Conservation (phyloP, 1,140 invertebrate species). For the Pseudomyrmex pallidus region DNA sequence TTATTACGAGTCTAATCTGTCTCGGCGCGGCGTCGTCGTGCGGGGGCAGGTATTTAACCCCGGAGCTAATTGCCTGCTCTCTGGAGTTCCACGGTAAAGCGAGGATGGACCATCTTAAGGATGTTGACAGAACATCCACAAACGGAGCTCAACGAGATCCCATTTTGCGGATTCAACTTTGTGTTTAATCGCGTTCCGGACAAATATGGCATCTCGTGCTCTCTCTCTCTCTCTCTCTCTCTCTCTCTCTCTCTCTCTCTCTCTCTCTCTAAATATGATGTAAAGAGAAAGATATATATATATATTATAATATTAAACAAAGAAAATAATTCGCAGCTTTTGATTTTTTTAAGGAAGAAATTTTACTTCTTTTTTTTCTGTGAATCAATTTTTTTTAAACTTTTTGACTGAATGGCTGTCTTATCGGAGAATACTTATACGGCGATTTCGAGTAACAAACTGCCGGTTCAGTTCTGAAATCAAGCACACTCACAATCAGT, state of each 20-base stretch:
- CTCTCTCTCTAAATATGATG: too few relatives aligned
- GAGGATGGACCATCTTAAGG: conserved; percentile 40
- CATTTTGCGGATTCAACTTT: background rate
- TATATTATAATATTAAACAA: too few relatives aligned
- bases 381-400: too few relatives aligned
- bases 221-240: too few relatives aligned
- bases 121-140: conserved; percentile 44
- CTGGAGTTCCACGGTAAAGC: conserved; percentile 62
- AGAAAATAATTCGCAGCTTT: too few relatives aligned
- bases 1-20: conserved; percentile 84
- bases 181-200: background rate
- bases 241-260: too few relatives aligned
- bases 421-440: background rate
- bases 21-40: conserved; percentile 72
- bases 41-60: conserved; percentile 77
- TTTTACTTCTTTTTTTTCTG: too few relatives aligned
- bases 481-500: conserved; percentile 1
- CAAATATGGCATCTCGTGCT: background rate
- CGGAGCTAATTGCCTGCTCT: conserved; percentile 75
- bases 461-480: conserved; percentile 24
- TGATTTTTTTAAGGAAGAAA: too few relatives aligned
- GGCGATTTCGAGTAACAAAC: background rate
- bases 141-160: background rate
- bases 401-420: background rate
- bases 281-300: too few relatives aligned